Conservation (phyloP, 2,797 vertebrate species). For the Melanotaenia boesemani region DNA sequence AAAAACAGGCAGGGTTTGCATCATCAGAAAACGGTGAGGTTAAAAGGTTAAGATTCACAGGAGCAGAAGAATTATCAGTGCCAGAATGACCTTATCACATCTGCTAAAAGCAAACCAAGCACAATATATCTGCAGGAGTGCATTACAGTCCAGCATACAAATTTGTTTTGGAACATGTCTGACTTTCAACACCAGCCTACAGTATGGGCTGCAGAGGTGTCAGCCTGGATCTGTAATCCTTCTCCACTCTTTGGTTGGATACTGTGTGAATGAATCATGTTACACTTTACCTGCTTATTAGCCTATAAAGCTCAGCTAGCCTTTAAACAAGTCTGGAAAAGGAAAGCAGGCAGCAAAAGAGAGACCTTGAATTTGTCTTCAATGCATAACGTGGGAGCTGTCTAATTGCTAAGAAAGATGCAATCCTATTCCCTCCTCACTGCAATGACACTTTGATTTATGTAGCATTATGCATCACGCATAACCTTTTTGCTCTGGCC, state of each 20-base stretch:
- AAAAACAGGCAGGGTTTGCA: slow-evolving; percentile 38
- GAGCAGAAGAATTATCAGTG: neutral
- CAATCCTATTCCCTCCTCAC: slow-evolving; percentile 35
- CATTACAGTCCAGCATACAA: slow-evolving; percentile 6
- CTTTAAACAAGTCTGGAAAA: slow-evolving; percentile 54
- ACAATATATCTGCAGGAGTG: neutral
- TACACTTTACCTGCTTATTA: slow-evolving; percentile 54
- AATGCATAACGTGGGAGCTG: neutral
- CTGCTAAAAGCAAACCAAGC: slow-evolving; percentile 9
- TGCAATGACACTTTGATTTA: slow-evolving; percentile 43
- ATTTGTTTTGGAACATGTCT: slow-evolving; percentile 27
- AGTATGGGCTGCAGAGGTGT: slow-evolving; percentile 49
- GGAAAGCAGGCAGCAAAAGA: slow-evolving; percentile 34
- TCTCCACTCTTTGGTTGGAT: slow-evolving; percentile 50
- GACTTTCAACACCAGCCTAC: slow-evolving; percentile 24
- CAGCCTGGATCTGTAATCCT: slow-evolving; percentile 51
- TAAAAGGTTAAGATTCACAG: slow-evolving; percentile 30
- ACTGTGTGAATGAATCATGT: slow-evolving; percentile 64
- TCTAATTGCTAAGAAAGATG: slow-evolving; percentile 46
- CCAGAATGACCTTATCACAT: neutral
- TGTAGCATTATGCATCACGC: slow-evolving; percentile 26
- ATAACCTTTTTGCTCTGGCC: slow-evolving; percentile 27
- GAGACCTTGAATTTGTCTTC: slow-evolving; percentile 59
- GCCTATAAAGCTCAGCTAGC: slow-evolving; percentile 46
- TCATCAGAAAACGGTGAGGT: slow-evolving; percentile 23